Conservation (phyloP, 92 coral and sea anemone species). For the Micromussa lordhowensis region DNA sequence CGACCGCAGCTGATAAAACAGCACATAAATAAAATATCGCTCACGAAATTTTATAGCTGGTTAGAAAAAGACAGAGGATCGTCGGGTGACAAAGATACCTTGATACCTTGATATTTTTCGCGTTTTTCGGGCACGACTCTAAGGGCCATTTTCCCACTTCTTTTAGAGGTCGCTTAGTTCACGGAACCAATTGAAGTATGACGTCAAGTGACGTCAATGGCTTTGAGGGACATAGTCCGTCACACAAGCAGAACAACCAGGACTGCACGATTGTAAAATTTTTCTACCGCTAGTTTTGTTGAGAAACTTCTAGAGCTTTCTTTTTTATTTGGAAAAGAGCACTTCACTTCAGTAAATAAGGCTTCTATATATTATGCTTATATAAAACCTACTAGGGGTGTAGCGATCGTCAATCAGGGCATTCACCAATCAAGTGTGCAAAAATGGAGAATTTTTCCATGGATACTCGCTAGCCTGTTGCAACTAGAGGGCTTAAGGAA, state of each 20-base stretch:
- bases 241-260: not conserved
- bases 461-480: not conserved
- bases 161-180: slow-evolving; percentile 29
- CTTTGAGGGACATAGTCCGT: not conserved
- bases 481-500: not conserved
- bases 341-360: slow-evolving; percentile 2
- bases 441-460: not conserved
- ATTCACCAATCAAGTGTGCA: not conserved
- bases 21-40: slow-evolving; percentile 19
- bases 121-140: not conserved
- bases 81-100: not conserved
- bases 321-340: not conserved
- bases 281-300: not conserved
- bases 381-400: too few species aligned
- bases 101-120: not conserved
- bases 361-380: not conserved
- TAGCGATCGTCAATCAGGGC: not conserved
- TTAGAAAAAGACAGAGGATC: not conserved
- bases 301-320: not conserved
- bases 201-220: slow-evolving; percentile 89
- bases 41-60: not conserved
- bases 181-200: slow-evolving; percentile 17
- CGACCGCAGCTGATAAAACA: slow-evolving; percentile 14
- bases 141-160: slow-evolving; percentile 6
- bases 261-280: not conserved